Base-by-base conservation (phyloP, 2,888 invertebrate species). In the Sarcophaga carnaria region DNA sequence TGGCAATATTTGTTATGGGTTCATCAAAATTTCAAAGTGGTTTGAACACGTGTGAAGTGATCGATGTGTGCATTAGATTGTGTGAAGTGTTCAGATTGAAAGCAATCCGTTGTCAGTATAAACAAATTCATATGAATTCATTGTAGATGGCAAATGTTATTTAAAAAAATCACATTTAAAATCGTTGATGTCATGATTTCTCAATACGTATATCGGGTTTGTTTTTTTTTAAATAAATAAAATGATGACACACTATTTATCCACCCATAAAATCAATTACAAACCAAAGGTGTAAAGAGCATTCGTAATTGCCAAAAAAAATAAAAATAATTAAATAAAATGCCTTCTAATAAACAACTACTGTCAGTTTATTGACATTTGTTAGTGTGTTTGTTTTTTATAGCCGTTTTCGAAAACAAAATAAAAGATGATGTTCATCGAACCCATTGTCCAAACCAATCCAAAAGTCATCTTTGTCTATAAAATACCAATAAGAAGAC, bases 271-370 rank as follows among this genome's bases (percentile, higher is more conserved):
- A 12, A 54, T 54, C 17, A 54, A 54, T 54, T 54, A 59, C 45
- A 54, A 75, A 54, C 70, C 64, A 82, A 76, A 82, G 4, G 22
- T 63, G 63, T 76, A 76, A 71, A 82, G n/a, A 45, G 25, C 64
- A 82, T 11, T 70, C 49, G 14, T 70, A 25, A 70, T 59, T 76
- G 10, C 11, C 20, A 77, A 75, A 62, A 77, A 37, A 59, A 37
- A 49, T 59, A 22, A 22, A 22, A n/a, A 47, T 0, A 8, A 37
- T 10, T 4, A 37, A 37, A 37, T 2, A 37, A 37, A 37, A 37
- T 37, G 20, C 10, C 59, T 17, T 22, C 37, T n/a, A 45, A 37
- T 66, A 8, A 25, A 6, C 27, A 60, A 5, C 0, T 37, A 5
- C 0, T 37, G 17, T 20, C 20, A 10, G 10, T 22, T 71, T 25